Percentiles rank a stretch among this genome's conserved stretches.
Evolutionary conservation across 2,888 invertebrate genomes (phyloP).

Genomic region (Thalpophila matura): DNA sequence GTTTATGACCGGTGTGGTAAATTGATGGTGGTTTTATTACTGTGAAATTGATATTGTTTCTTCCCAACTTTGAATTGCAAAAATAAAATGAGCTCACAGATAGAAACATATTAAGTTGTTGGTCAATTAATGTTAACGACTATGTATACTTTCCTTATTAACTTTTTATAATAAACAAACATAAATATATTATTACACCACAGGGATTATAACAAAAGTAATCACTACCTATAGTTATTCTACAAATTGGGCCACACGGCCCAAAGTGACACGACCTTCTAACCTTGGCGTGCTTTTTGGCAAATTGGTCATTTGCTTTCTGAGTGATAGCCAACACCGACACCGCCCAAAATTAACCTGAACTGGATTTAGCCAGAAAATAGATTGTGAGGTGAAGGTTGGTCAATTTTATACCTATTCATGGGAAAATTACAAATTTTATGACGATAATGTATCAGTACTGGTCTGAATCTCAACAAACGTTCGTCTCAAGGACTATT

Average conservation of each 20-base stretch:
- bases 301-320: constrained; percentile 76
- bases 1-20: constrained; percentile 16
- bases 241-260: constrained; percentile 47
- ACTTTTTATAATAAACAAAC: too few species aligned
- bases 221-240: constrained; percentile 16
- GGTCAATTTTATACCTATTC: neutral
- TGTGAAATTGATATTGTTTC: constrained; percentile 8
- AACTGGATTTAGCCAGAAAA: constrained; percentile 39
- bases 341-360: constrained; percentile 59
- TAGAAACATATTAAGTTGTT: too few species aligned
- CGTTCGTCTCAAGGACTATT: too few species aligned
- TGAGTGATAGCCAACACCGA: constrained; percentile 64
- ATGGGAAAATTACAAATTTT: too few species aligned
- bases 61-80: neutral
- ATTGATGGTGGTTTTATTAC: constrained; percentile 26
- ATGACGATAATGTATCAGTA: too few species aligned
- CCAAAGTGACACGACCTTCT: constrained; percentile 67
- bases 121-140: too few species aligned
- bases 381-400: neutral
- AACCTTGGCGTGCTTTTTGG: constrained; percentile 79
- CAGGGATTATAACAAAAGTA: neutral
- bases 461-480: too few species aligned
- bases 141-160: neutral
- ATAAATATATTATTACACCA: neutral
- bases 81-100: too few species aligned